A percentile compares a stretch with the other conserved stretches of the same genome.
These are phyloP conservation scores for Sebastes oblongus DNA, from an alignment of 2,797 vertebrate genomes.

Conservation along the genomic window DNA sequence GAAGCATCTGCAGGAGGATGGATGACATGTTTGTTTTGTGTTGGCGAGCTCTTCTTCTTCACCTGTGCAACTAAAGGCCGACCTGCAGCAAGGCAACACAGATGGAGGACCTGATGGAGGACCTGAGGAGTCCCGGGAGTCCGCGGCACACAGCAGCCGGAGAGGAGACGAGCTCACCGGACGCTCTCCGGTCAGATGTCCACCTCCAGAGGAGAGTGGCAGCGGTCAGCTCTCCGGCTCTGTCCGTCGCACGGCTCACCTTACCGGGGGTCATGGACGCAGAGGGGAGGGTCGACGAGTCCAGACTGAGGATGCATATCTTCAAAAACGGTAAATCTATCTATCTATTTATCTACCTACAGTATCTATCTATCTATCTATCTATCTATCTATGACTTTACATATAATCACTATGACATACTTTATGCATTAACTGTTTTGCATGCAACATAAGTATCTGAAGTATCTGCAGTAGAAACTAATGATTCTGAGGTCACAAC, in stretches of 20 bases:
- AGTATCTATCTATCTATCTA: neutral
- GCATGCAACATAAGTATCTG: neutral
- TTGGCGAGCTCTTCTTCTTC: neutral
- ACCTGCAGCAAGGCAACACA: neutral
- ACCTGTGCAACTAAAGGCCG: slow-evolving; percentile 2
- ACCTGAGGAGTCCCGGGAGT: neutral
- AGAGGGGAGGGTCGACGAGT: slow-evolving; percentile 85
- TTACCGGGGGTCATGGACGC: slow-evolving; percentile 84
- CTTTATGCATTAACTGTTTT: neutral
- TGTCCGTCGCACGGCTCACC: slow-evolving; percentile 60
- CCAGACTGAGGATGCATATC: slow-evolving; percentile 80
- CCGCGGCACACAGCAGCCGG: neutral
- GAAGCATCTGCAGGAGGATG: slow-evolving; percentile 2
- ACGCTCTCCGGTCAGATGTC: neutral
- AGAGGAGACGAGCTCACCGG: neutral
- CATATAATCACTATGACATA: neutral
- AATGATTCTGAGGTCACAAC: neutral
- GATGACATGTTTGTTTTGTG: slow-evolving; percentile 1
- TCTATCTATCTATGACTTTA: neutral
- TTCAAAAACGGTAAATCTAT: slow-evolving; percentile 80
- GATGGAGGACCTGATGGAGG: slow-evolving; percentile 53
- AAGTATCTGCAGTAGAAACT: neutral
- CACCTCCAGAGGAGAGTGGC: slow-evolving; percentile 48
- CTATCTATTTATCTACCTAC: neutral
- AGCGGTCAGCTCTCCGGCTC: slow-evolving; percentile 49